Evolutionary conservation across 1,140 invertebrate species (phyloP).

Genomic region (Meloidogyne chitwoodi): DNA sequence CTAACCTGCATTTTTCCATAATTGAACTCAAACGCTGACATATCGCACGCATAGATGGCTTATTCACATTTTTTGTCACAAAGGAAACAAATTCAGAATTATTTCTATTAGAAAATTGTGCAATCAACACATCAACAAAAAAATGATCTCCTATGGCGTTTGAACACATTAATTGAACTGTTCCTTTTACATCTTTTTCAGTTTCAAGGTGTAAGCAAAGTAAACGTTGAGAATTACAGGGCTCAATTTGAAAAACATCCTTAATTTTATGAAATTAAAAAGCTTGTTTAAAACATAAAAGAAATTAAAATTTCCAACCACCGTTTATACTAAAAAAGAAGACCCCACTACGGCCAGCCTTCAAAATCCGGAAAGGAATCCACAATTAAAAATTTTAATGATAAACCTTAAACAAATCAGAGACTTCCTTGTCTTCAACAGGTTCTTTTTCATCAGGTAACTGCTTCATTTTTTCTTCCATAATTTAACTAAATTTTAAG

Average conservation of each 20-base stretch:
- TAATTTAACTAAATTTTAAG: not conserved
- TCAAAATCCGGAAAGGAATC: too few species aligned
- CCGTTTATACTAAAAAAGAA: too few species aligned
- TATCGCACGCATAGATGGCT: not conserved
- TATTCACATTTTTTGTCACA: slow-evolving; percentile 7
- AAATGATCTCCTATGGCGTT: not conserved
- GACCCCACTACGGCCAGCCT: too few species aligned
- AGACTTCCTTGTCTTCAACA: not conserved
- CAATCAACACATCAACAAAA: slow-evolving; percentile 15
- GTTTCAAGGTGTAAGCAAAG: not conserved
- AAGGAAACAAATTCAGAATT: slow-evolving; percentile 10
- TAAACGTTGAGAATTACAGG: not conserved
- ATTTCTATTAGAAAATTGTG: slow-evolving; percentile 1
- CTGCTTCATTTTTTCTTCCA: not conserved
- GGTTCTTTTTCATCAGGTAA: not conserved
- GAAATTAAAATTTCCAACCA: too few species aligned
- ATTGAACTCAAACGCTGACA: not conserved
- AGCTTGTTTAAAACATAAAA: too few species aligned
- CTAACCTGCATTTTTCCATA: not conserved
- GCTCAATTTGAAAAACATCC: not conserved
- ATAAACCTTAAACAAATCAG: not conserved
- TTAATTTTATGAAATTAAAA: too few species aligned
- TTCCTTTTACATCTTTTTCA: slow-evolving; percentile 2
- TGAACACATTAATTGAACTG: slow-evolving; percentile 5
- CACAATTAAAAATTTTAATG: too few species aligned